Percentiles rank a stretch among this genome's conserved stretches.
These are phyloP conservation scores for Sitobion miscanthi DNA, from an alignment of 1,140 invertebrate species.

Conservation along the genomic window DNA sequence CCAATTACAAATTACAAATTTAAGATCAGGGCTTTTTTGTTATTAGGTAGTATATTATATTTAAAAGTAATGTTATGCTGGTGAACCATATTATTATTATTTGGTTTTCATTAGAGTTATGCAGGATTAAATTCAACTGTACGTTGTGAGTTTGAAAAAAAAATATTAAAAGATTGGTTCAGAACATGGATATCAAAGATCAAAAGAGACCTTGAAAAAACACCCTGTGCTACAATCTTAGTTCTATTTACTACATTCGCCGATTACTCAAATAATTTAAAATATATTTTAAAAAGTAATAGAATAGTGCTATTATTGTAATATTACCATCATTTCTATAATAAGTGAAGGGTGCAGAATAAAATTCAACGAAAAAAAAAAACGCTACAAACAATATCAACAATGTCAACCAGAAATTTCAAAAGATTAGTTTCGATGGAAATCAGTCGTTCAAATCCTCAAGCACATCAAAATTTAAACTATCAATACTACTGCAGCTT, in stretches of 20 bases:
- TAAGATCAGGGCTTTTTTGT: background rate
- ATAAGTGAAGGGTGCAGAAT: background rate
- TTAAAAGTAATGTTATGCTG: background rate
- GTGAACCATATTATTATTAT: background rate
- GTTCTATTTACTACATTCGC: background rate
- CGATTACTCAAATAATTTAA: background rate
- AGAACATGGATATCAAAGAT: background rate
- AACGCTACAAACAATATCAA: background rate
- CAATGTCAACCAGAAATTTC: background rate
- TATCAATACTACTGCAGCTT: too few relatives aligned
- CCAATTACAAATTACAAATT: background rate
- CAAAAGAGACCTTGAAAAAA: background rate
- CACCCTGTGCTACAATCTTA: background rate
- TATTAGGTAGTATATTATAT: background rate
- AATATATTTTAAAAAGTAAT: background rate
- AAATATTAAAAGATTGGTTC: slow-evolving; percentile 10
- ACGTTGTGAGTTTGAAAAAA: background rate
- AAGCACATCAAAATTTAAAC: too few relatives aligned
- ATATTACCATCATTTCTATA: background rate
- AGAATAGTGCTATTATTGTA: background rate
- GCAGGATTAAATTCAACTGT: background rate
- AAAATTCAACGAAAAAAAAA: background rate
- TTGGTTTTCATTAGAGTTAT: background rate
- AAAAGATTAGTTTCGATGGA: background rate
- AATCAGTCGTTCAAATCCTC: background rate